Evolutionary conservation across 1,140 invertebrate genomes (phyloP).

Genomic region (Dufourea novaeangliae): DNA sequence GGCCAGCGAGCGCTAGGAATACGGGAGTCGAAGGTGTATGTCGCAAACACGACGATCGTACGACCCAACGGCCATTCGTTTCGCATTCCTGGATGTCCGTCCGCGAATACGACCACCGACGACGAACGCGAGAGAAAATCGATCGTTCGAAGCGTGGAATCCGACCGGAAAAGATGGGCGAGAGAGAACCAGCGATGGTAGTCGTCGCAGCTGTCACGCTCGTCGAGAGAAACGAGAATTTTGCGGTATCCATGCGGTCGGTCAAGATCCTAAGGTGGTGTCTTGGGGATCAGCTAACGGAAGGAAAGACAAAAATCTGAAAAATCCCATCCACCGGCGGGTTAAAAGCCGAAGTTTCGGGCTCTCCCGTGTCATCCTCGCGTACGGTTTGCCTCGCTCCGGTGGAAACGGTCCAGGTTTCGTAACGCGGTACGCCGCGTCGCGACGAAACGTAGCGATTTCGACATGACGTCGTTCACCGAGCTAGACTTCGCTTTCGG

Average conservation of each 20-base stretch:
- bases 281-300: too few species aligned
- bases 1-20: slow-evolving; percentile 9
- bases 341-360: slow-evolving; percentile 53
- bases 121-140: slow-evolving; percentile 39
- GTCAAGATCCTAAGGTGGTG: too few species aligned
- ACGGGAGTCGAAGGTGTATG: slow-evolving; percentile 3
- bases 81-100: slow-evolving; percentile 57
- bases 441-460: slow-evolving; percentile 24
- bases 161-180: too few species aligned
- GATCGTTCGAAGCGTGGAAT: slow-evolving; percentile 56
- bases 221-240: slow-evolving; percentile 35
- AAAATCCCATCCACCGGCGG: slow-evolving; percentile 14
- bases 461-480: slow-evolving; percentile 12
- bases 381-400: not conserved
- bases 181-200: not conserved
- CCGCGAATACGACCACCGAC: slow-evolving; percentile 47
- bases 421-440: not conserved
- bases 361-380: too few species aligned
- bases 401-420: slow-evolving; percentile 5
- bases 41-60: slow-evolving; percentile 14
- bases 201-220: slow-evolving; percentile 9
- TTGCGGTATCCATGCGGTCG: too few species aligned
- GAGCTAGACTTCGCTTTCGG: slow-evolving; percentile 40
- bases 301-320: slow-evolving; percentile 57
- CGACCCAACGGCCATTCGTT: slow-evolving; percentile 51